phyloP scores from a whole-genome alignment of 2,113 vertebrate genomes.

The Daboia siamensis region DNA sequence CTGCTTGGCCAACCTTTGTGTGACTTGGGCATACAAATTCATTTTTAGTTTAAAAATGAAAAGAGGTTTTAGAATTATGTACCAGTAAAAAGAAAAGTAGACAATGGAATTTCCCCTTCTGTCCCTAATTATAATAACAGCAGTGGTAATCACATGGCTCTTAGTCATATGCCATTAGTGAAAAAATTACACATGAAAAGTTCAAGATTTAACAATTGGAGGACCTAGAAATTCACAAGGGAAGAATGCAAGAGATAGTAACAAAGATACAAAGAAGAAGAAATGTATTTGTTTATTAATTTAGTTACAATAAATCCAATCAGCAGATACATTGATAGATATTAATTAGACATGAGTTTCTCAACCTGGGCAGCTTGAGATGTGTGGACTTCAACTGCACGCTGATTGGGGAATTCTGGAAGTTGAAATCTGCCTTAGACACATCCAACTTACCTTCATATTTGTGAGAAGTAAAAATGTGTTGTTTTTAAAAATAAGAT shows the following conservation, averaged over 20 bases:
- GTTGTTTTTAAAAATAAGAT: neutral
- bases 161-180: neutral
- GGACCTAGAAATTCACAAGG: neutral
- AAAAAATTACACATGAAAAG: neutral
- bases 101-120: neutral
- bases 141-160: neutral
- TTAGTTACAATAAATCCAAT: neutral
- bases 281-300: neutral
- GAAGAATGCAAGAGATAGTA: neutral
- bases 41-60: neutral
- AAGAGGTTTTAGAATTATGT: neutral
- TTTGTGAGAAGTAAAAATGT: neutral
- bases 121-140: neutral
- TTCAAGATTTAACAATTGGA: neutral
- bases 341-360: neutral
- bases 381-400: neutral
- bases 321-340: neutral
- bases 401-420: neutral
- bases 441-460: neutral
- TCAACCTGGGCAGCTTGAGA: neutral
- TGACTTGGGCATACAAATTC: neutral
- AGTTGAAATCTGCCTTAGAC: neutral
- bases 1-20: neutral
- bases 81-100: neutral
- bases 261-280: neutral